Base-by-base conservation (phyloP, 1,140 invertebrate species). In the Aphaenogaster floridana region DNA sequence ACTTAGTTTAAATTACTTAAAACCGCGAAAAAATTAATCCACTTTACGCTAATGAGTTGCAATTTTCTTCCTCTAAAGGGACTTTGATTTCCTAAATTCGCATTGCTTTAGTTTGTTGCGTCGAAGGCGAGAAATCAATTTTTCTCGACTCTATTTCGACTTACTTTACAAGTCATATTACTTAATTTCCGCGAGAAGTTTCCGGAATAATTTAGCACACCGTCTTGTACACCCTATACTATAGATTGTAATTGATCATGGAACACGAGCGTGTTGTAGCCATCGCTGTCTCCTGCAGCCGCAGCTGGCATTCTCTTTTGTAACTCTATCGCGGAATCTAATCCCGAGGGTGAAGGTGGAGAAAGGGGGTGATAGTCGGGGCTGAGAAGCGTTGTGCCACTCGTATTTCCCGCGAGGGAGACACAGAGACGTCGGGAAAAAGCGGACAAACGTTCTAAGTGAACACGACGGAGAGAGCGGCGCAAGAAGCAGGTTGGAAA, bases 271-370 rank as follows among this genome's bases (percentile, higher is more conserved):
- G 34, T 61, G 28, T 84, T 72, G 54, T 76, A 61, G 3, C 80
- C 80, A 61, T 84, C 69, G 80, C 80, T 76, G 72, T 71, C 34
- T 48, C 8, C 17, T 7, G 42, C n/a, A 48, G 80, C 42, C 42
- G n/a, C 80, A 84, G 80, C 80, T 84, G 69, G 69, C 21, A 68
- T 68, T 74, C 80, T 84, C 71, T 71, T 85, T 48, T 42, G 79
- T 77, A 45, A 71, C 88, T 59, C 66, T 87, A 72, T 85, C 88
- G 86, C 54, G 54, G 66, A 66, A 88, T 88, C 64, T 61, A 88
- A 85, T 88, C 88, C 72, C 86, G 7, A n/a, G 86, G 69, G 87
- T 13, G 61, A 39, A 50, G 68, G 7, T 8, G 54, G 80, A 21
- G 42, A 74, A 9, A 50, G 13, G 6, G 48, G 9, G 17, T 21